Base-by-base conservation (phyloP, 2,888 invertebrate genomes). In the Lomographa bimaculata region DNA sequence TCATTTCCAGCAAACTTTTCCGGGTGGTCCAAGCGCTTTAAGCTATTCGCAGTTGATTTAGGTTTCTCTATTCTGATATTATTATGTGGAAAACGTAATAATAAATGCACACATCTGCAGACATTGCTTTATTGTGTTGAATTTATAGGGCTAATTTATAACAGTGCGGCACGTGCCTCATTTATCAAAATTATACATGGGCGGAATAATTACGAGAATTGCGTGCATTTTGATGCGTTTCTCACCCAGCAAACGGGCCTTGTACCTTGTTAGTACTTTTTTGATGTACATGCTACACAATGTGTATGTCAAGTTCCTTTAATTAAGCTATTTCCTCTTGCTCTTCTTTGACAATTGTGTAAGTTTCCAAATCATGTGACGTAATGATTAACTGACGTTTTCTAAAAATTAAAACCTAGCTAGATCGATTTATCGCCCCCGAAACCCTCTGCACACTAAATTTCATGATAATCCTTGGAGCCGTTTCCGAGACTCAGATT, bases 1-100 rank as follows among this genome's bases (percentile, higher is more conserved):
- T 69, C 61, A 63, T 63, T 62, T 53, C 62, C 55, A 56, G 56
- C 43, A 46, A 60, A 60, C 55, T 70, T 65, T 66, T 64, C 62
- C 67, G 66, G 64, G n/a, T 58, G 54, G 53, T 44, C 45, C 47
- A 21, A 39, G 19, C 59, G 47, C 6, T 19, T 6, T 23, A 30
- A 30, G 23, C 14, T 27, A 18, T 16, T 29, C 20, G 41, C 27
- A 40, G 26, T 43, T 32, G 43, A 53, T 44, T 45, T 44, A 50
- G 39, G 51, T 60, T 47, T 49, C 49, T 53, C 51, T 50, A 47
- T 32, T 8, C 23, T 24, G 36, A 28, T 35, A 21, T 30, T 30
- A 12, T 20, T 17, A 18, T 25, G 11, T 7, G 6, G 11, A 25
- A 24, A 18, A 27, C 11, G 24, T 18, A 6, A 9, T 9, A 7